phyloP scores from a whole-genome alignment of 2,113 vertebrate species.

The Ranitomeya imitator region DNA sequence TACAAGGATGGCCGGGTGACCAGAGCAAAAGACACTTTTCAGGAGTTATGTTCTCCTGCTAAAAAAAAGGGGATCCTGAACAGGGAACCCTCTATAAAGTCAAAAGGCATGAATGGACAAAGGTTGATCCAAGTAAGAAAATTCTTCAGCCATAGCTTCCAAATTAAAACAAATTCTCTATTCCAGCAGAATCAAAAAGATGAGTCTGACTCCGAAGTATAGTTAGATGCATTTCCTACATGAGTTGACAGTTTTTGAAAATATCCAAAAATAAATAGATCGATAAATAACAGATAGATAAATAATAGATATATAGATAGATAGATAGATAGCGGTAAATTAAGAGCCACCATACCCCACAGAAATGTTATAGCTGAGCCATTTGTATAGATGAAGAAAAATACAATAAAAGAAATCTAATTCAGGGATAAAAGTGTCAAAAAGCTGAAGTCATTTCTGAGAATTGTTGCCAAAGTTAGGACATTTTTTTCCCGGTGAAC shows the following conservation, averaged over 20 bases:
- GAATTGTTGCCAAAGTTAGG: conserved; percentile 40
- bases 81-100: too few relatives aligned
- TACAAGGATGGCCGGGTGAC: too few relatives aligned
- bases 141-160: too few relatives aligned
- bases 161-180: too few relatives aligned
- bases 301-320: not conserved
- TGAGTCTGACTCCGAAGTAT: too few relatives aligned
- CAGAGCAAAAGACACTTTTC: too few relatives aligned
- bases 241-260: not conserved
- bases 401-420: not conserved
- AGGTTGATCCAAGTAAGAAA: too few relatives aligned
- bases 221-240: not conserved
- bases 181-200: too few relatives aligned
- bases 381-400: not conserved
- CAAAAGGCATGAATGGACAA: too few relatives aligned
- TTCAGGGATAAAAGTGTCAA: conserved; percentile 3
- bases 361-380: not conserved
- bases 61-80: too few relatives aligned
- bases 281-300: not conserved
- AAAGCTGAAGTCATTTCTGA: conserved; percentile 1
- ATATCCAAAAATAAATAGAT: not conserved
- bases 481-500: conserved; percentile 41
- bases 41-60: too few relatives aligned
- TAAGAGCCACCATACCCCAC: not conserved
- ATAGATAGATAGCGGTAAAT: not conserved